These are phyloP conservation scores for Allygus modestus DNA, from an alignment of 2,888 invertebrate species.

Conservation along the genomic window DNA sequence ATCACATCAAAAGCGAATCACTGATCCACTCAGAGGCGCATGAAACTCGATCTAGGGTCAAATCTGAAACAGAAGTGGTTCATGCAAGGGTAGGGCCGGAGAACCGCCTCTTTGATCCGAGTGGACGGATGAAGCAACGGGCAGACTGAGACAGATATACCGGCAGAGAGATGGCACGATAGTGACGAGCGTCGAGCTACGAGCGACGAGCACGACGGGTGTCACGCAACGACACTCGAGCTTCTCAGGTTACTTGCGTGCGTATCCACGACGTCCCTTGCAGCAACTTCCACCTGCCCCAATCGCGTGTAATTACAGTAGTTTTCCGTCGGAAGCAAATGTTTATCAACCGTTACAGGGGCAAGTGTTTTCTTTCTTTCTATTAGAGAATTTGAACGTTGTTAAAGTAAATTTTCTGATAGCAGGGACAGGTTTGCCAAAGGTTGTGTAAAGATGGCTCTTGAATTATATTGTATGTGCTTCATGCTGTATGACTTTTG, in stretches of 20 bases:
- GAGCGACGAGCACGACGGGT: not conserved
- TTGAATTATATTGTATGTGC: too few species aligned
- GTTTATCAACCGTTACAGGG: not conserved
- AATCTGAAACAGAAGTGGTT: not conserved
- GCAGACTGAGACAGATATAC: conserved; percentile 6
- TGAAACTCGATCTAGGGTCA: not conserved
- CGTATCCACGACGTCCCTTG: not conserved
- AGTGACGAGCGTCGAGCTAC: not conserved
- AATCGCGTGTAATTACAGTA: not conserved
- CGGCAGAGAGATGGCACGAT: not conserved
- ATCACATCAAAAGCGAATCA: too few species aligned
- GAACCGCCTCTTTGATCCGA: conserved; percentile 15
- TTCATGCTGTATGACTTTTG: too few species aligned
- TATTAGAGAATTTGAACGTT: too few species aligned
- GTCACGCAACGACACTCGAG: conserved; percentile 60
- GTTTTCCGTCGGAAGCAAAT: not conserved
- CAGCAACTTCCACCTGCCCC: not conserved
- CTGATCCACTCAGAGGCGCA: too few species aligned
- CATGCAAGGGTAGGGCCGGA: not conserved
- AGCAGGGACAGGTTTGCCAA: too few species aligned
- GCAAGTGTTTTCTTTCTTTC: conserved; percentile 7
- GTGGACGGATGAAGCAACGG: not conserved
- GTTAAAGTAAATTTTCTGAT: too few species aligned
- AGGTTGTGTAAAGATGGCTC: too few species aligned
- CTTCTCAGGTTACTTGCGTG: conserved; percentile 55